Evolutionary conservation across 2,888 invertebrate genomes (phyloP).

Genomic region (Leptogaster cylindrica): DNA sequence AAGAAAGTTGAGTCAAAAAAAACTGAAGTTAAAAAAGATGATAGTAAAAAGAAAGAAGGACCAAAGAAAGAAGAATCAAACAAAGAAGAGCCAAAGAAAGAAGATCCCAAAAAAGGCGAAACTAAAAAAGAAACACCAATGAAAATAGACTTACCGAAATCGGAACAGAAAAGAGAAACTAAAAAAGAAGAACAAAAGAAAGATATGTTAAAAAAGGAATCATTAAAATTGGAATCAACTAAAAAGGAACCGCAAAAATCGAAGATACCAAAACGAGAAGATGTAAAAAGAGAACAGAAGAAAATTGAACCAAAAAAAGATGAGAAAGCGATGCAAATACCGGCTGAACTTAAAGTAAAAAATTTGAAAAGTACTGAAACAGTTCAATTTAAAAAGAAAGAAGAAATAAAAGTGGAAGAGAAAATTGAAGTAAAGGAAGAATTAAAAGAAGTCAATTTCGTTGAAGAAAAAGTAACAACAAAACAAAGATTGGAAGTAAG

Average conservation of each 20-base stretch:
- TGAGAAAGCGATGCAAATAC: background rate
- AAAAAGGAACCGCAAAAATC: too few relatives aligned
- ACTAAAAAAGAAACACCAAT: slow-evolving; percentile 44
- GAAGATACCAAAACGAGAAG: too few relatives aligned
- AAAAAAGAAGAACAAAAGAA: slow-evolving; percentile 49
- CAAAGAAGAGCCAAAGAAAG: slow-evolving; percentile 49
- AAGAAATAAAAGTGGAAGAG: slow-evolving; percentile 1
- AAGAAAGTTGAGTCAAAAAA: slow-evolving; percentile 8
- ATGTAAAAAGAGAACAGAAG: too few relatives aligned
- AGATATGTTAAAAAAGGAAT: slow-evolving; percentile 46
- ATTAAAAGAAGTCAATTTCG: background rate
- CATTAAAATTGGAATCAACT: too few relatives aligned
- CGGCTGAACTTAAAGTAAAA: too few relatives aligned
- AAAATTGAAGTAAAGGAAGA: background rate
- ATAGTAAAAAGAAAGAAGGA: slow-evolving; percentile 13
- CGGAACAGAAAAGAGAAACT: too few relatives aligned
- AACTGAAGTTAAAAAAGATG: slow-evolving; percentile 8
- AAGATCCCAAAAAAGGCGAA: slow-evolving; percentile 47
- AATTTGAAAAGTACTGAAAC: too few relatives aligned
- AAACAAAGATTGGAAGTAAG: background rate
- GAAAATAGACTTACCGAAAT: too few relatives aligned
- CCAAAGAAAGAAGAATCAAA: slow-evolving; percentile 35
- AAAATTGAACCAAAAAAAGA: background rate
- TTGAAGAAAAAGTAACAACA: background rate
- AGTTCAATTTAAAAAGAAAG: too few relatives aligned